Evolutionary conservation across 1,140 invertebrate genomes (phyloP), one percentile per base, ranked within the genome.

Genomic region (Caerostris darwini): DNA sequence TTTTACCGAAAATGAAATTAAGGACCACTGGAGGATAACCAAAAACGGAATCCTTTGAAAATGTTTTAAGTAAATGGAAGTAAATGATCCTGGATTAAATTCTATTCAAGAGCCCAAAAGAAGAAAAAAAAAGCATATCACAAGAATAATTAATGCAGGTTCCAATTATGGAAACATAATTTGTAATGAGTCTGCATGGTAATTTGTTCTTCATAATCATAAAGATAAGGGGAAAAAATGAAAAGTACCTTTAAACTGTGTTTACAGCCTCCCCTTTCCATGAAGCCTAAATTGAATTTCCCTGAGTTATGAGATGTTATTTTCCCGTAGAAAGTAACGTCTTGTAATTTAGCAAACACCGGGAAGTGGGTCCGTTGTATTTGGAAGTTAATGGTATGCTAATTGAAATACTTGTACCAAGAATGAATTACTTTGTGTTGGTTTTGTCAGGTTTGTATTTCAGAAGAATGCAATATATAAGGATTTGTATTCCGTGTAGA

Each of bases 331-430:
- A 87, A 61, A 87, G 64, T 5, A 53, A 53, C 12, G 12, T 64
- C 34, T 17, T 5, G 58, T 64, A 61, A 61, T 64, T 64, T 59
- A 53, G 58, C 58, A 87, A 87, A 64, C 58, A 50, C 58, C 17
- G 17, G n/a, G 19, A 87, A 57, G 83, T 64, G 19, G 1, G 17
- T 50, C 0, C n/a, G n/a, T 19, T 59, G 58, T 87, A 87, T 61
- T 87, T 87, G 85, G 85, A 87, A 61, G 85, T 61, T 87, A 87
- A 87, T 87, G 59, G 85, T 87, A 87, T 87, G 85, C 58, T 87
- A 87, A 87, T 87, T 87, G 85, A 87, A 87, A 64, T 64, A 87
- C 58, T 87, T 87, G 58, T 64, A 87, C 5, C n/a, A 50, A 53
- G 85, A 61, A 64, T 10, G 85, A 87, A 64, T 34, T 19, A 56